Evolutionary conservation across 2,888 invertebrate genomes (phyloP), one percentile per base, ranked within the genome.

Genomic region (Thera britannica): DNA sequence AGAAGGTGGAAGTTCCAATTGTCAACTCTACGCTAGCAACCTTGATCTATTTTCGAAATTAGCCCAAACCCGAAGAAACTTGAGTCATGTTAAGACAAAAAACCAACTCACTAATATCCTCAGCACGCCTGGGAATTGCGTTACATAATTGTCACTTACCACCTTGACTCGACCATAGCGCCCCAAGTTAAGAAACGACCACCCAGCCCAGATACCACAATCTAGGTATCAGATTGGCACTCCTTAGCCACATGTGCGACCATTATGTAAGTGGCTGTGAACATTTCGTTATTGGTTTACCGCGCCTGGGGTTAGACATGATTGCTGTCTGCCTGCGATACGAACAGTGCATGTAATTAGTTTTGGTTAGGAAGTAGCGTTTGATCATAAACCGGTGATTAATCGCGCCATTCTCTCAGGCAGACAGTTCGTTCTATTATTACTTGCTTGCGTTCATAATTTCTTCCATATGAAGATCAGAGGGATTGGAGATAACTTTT

Each of bases 271-370:
- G 12, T 12, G 12, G 23, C 35, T 66, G 44, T 52, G 46, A 46
- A 41, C 49, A 51, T 52, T 69, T 49, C 56, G 36, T 46, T 69
- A 62, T 69, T 69, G 69, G 69, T 59, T 63, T 65, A 60, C 12
- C 48, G 44, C 66, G 66, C 70, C 66, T 34, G 57, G 57, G 70
- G 70, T 61, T 64, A 63, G 57, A 63, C 66, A 38, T 60, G 60
- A 67, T 66, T 61, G 66, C 70, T 70, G 66, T 63, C 66, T 3
- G 60, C n/a, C 34, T 52, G 57, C 52, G n/a, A 60, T 58, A 34
- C 34, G 58, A 61, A 68, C 58, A 65, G 61, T 66, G 60, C 63
- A 60, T 70, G 66, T 58, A 64, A 70, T 67, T 60, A 49, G 63
- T 57, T 70, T 64, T 60, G 34, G 41, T 61, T 68, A 58, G 65